Evolutionary conservation across 2,797 vertebrate species (phyloP), one percentile per base, ranked within the genome.

Genomic region (Pteropus rufus): DNA sequence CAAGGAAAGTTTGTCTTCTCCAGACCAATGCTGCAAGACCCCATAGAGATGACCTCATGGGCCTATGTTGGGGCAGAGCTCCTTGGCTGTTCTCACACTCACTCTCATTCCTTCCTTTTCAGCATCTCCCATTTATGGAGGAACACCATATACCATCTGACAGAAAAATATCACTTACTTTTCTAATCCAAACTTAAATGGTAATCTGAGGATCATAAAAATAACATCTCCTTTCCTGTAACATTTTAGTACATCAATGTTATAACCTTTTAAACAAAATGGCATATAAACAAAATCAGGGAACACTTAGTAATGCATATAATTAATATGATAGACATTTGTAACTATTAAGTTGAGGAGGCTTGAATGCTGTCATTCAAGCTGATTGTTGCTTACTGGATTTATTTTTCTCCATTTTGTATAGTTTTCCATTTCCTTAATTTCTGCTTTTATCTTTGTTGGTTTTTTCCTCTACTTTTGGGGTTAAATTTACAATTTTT

Each of bases 221-320:
- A 23, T 58, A 93, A 34, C 34, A 94, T 93, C 88, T 80, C 34
- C 14, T 91, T 88, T 93, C 39, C 29, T 26, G 56, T 93, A 89
- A 96, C 67, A 65, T 64, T 60, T 83, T 92, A 84, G 70, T 3
- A 2, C 91, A 86, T 87, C 24, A 2, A 0, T 92, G 86, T 97
- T 95, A 82, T 83, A 97, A 90, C n/a, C 41, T 97, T 94, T 89
- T 70, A 98, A 96, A 96, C 36, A 73, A 97, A 98, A 92, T 16
- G 29, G 3, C 52, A 15, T 64, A 49, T 12, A 93, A 89, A 91
- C 67, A 89, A 92, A 96, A 91, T 67, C 64, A 95, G n/a, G 67
- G 79, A 94, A 64, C 7, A 41, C 29, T 93, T 94, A 88, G 54
- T 76, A 76, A 56, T 84, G 64, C 14, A 52, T 93, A 12, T 56